Percentiles rank a stretch among this genome's conserved stretches.
Evolutionary conservation across 2,113 vertebrate species (phyloP).

Genomic region (Hemibates koningsi): DNA sequence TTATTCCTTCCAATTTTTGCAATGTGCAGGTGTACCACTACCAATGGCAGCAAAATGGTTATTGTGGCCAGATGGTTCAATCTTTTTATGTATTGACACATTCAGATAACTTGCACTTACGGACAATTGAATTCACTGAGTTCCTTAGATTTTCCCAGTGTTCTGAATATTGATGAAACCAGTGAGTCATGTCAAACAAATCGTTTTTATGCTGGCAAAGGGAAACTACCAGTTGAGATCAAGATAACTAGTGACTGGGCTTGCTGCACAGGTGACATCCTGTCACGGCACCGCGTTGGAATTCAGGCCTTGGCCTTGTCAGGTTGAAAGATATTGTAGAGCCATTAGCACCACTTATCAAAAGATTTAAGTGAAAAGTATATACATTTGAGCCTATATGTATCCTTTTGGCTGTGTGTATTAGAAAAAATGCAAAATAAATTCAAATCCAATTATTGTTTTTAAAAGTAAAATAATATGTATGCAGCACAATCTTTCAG

Average conservation of each 20-base stretch:
- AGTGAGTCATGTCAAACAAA: neutral
- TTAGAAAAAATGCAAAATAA: neutral
- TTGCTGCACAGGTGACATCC: neutral
- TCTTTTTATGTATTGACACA: neutral
- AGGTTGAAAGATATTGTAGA: neutral
- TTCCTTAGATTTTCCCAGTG: neutral
- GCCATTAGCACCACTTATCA: neutral
- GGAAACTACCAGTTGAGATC: neutral
- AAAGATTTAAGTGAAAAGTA: neutral
- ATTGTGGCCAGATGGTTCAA: neutral
- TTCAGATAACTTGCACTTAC: neutral
- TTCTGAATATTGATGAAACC: neutral
- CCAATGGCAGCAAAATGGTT: neutral
- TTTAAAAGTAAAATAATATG: neutral
- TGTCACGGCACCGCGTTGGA: accelerated
- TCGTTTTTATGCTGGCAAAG: neutral
- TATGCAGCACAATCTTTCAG: neutral
- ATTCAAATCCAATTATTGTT: neutral
- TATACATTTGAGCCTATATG: neutral
- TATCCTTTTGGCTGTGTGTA: neutral
- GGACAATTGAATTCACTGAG: neutral
- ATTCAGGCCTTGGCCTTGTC: neutral
- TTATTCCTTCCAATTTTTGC: neutral
- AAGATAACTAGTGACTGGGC: neutral
- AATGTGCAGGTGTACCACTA: neutral